These are phyloP conservation scores for roundworm (Caenorhabditis elegans) DNA, from an alignment of 1,140 invertebrate species.

Conservation along the genomic window WBcel235 BX284602.5:9963001-9963500, in stretches of 20 bases:
- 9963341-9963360: constrained; percentile 41
- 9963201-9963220: neutral
- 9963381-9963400: constrained; percentile 42
- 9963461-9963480: neutral
- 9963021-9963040: neutral
- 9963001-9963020: neutral
- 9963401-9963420: constrained; percentile 38
- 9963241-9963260: constrained; percentile 28
- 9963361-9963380: constrained; percentile 29
- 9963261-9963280: constrained; percentile 21
- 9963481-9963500: neutral
- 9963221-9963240: constrained; percentile 19
- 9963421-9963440: constrained; percentile 33
- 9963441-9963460: constrained; percentile 38
- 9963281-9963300: constrained; percentile 37
- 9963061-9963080: no score
- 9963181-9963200: neutral
- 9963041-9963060: no score
- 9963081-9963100: neutral
- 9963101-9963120: neutral
- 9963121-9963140: neutral
- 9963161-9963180: neutral
- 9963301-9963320: constrained; percentile 31
- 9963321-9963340: constrained; percentile 29
- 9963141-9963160: neutral